Evolutionary conservation across 2,888 invertebrate species (phyloP), one percentile per base, ranked within the genome.

Genomic region (Melolontha melolontha): DNA sequence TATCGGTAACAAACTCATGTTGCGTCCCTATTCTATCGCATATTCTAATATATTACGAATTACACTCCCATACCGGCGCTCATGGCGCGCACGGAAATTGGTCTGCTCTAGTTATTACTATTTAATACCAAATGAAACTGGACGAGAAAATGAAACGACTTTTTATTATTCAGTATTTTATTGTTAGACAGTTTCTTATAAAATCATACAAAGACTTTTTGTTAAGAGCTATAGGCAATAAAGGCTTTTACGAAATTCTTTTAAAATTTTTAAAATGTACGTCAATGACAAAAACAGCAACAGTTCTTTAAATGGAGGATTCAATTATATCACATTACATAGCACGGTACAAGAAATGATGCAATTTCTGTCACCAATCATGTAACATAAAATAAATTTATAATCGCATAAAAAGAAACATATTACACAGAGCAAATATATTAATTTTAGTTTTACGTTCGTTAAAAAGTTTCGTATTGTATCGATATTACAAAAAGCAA

Each of bases 401-500:
- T 49, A 34, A 10, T 27, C 27, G 50, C 17, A 50, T 50, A 50
- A 50, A 50, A 50, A 50, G 5, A 50, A 22, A 50, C 50, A 50
- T 17, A 17, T 41, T 22, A 29, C 8, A 27, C 29, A 52, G 51
- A 34, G 34, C 34, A 34, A 34, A 34, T 8, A 34, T 6, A 10
- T 34, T 34, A 34, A 34, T 6, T 34, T 34, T 34, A 34, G 34
- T 34, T 34, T 34, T 34, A 34, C 51, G 29, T 27, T 52, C 22
- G 22, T 42, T 55, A 55, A 16, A 17, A 39, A 41, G 42, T 41
- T n/a, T 55, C 17, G 16, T 52, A n/a, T n/a, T n/a, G n/a, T 52
- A n/a, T 14, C 29, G 34, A 14, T 14, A 34, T 47, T 40, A 44
- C 54, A 55, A 39, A 67, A 72, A 70, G 71, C 71, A 71, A 72